Conservation (phyloP, 64 coral and sea anemone genomes). For the Montipora capricornis region DNA sequence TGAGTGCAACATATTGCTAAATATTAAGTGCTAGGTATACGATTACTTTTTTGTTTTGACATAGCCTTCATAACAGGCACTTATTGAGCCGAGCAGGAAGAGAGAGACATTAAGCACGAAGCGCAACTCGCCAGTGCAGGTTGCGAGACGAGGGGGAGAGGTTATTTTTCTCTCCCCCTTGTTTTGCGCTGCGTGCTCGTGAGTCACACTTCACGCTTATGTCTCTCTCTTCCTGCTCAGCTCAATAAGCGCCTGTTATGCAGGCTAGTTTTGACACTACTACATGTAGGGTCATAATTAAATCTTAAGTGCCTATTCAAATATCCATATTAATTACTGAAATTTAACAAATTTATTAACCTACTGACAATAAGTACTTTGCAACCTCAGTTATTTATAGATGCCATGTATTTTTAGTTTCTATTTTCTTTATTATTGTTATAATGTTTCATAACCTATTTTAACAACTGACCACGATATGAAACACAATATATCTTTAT, state of each 20-base stretch:
- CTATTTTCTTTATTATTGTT: no score
- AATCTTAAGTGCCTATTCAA: no score
- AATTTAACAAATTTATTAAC: no score
- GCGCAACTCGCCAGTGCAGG: not conserved
- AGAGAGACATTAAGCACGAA: not conserved
- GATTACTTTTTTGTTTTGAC: not conserved
- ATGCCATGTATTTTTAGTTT: no score
- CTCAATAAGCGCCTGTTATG: not conserved
- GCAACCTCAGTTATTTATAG: no score
- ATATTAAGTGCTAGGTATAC: not conserved
- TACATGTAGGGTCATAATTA: no score
- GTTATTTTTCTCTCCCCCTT: not conserved
- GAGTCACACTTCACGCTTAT: not conserved
- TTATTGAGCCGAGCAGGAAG: not conserved
- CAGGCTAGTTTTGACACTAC: not conserved
- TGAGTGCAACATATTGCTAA: not conserved
- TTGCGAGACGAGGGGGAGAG: not conserved
- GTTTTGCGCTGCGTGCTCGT: not conserved
- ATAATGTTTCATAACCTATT: no score
- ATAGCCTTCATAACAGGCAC: not conserved
- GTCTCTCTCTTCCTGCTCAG: not conserved
- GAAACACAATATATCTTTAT: no score
- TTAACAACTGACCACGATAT: no score
- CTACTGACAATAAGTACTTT: no score
- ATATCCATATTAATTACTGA: no score